Base-by-base conservation (phyloP, 2,888 invertebrate species). In the Aspidiotus destructor region DNA sequence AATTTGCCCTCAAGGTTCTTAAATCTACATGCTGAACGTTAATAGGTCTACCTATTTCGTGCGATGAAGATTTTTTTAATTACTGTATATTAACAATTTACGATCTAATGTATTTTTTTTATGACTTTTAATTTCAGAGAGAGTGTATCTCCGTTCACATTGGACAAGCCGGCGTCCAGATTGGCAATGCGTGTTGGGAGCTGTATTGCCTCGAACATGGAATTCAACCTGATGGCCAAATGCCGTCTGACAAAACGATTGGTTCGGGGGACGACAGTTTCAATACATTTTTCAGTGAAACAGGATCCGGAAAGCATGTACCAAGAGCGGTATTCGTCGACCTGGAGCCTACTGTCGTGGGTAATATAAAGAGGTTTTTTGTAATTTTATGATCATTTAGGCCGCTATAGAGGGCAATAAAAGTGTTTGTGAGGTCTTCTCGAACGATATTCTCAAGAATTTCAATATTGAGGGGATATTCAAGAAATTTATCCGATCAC, bases 331-430 rank as follows among this genome's bases (percentile, higher is more conserved):
- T 83, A 11, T 83, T 83, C 75, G 82, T 84, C 16, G 84, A 85
- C 73, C 76, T 85, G 71, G 84, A 84, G 74, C 84, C 84, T 13
- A 83, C 83, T 68, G 84, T 84, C 42, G 81, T 84, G 15, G 82
- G 81, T 80, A 73, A 74, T 28, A 28, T 28, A 28, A 28, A 28
- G 28, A 28, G 28, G 28, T 28, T 28, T 28, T 28, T 28, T 28
- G 28, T 28, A n/a, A n/a, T n/a, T n/a, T n/a, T n/a, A n/a, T n/a
- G n/a, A 28, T 28, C 28, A 28, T 28, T 28, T 28, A 28, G 28
- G 5, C 28, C 28, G 5, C 5, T n/a, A n/a, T n/a, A n/a, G 28
- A 28, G 28, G 1, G 28, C 28, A 28, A 28, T 28, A 28, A 28
- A 28, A 28, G 2, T 28, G 28, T 28, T 28, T 5, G 28, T 28